phyloP scores from a whole-genome alignment of 2,797 vertebrate species.

The Sebastolobus altivelis region DNA sequence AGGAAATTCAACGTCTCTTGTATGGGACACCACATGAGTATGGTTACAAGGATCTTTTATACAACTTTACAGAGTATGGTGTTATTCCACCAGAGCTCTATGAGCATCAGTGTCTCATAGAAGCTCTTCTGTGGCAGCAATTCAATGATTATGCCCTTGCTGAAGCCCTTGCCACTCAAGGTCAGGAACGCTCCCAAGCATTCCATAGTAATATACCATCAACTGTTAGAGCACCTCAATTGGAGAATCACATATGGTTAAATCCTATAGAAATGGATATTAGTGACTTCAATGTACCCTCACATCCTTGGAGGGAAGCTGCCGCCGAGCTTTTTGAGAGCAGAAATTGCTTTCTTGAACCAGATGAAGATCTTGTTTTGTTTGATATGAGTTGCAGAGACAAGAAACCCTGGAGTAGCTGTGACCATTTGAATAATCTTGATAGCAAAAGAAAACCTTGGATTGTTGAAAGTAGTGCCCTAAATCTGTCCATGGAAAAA shows the following conservation, averaged over 20 bases:
- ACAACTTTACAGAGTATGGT: slow-evolving; percentile 85
- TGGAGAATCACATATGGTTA: slow-evolving; percentile 59
- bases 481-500: slow-evolving; percentile 90
- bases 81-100: slow-evolving; percentile 84
- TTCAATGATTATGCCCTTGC: slow-evolving; percentile 85
- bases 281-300: slow-evolving; percentile 80
- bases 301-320: slow-evolving; percentile 83
- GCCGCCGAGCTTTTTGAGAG: slow-evolving; percentile 65
- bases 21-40: slow-evolving; percentile 84
- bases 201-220: slow-evolving; percentile 49
- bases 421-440: slow-evolving; percentile 75
- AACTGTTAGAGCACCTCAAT: slow-evolving; percentile 39
- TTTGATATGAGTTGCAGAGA: slow-evolving; percentile 86
- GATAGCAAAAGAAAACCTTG: slow-evolving; percentile 73
- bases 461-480: slow-evolving; percentile 76
- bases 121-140: slow-evolving; percentile 87
- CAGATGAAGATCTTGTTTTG: slow-evolving; percentile 79
- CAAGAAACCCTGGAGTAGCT: slow-evolving; percentile 79
- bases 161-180: slow-evolving; percentile 77
- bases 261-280: slow-evolving; percentile 79
- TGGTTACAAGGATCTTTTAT: slow-evolving; percentile 86
- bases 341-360: slow-evolving; percentile 74
- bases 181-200: slow-evolving; percentile 54
- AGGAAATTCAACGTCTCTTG: slow-evolving; percentile 84
- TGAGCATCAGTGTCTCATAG: slow-evolving; percentile 87